phyloP scores from a whole-genome alignment of 2,888 invertebrate species.

The Ctena decussata region DNA sequence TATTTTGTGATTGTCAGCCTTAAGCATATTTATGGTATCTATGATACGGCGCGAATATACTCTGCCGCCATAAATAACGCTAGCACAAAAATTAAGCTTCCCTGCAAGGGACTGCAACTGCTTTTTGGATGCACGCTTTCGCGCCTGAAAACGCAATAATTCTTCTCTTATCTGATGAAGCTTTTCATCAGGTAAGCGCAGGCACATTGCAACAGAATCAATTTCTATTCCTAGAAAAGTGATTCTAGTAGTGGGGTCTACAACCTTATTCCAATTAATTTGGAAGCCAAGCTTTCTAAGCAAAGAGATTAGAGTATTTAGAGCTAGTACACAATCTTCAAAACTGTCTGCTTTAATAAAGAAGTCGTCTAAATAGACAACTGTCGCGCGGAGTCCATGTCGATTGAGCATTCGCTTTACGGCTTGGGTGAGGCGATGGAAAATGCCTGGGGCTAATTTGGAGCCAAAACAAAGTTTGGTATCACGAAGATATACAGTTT shows the following conservation, averaged over 20 bases:
- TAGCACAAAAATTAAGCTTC: neutral
- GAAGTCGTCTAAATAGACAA: conserved; percentile 28
- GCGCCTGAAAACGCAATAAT: neutral
- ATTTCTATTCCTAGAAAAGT: conserved; percentile 28
- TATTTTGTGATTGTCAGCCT: conserved; percentile 13
- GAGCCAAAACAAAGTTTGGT: conserved; percentile 28
- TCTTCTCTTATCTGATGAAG: neutral
- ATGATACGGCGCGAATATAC: too few relatives aligned
- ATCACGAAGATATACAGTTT: neutral
- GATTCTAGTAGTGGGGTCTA: too few relatives aligned
- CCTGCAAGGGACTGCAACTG: too few relatives aligned
- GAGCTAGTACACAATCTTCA: neutral
- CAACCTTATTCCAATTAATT: conserved; percentile 42
- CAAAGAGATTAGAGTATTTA: neutral
- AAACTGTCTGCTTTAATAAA: conserved; percentile 2
- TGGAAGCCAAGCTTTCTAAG: conserved; percentile 32
- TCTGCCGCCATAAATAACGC: too few relatives aligned
- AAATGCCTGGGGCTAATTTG: conserved; percentile 31
- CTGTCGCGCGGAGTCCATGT: neutral
- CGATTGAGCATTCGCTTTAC: conserved; percentile 28
- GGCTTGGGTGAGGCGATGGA: conserved; percentile 18
- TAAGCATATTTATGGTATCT: neutral
- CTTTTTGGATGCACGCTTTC: conserved; percentile 17
- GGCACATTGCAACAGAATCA: neutral
- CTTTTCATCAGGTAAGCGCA: conserved; percentile 19